Base-by-base conservation (phyloP, 2,113 vertebrate genomes). In the Ascaphus truei region DNA sequence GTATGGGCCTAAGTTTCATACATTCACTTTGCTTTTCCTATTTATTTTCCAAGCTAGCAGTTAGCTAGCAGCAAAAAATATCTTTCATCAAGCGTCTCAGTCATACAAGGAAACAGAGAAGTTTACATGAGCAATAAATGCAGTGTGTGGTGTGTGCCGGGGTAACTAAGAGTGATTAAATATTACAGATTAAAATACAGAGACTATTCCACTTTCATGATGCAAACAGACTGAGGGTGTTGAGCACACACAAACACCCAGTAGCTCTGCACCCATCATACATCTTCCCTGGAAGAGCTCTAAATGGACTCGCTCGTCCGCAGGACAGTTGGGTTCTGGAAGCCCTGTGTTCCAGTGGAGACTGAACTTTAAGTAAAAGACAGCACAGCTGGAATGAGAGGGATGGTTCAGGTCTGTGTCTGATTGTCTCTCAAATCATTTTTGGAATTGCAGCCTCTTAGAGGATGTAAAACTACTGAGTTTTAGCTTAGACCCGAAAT, bases 91-190 rank as follows among this genome's bases (percentile, higher is more conserved):
- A 29, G 41, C 31, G 29, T 68, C 61, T 61, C 31, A 29, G 22
- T 36, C 12, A 48, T n/a, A 41, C 31, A 52, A 61, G 57, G 67
- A 71, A 68, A 61, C 45, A 71, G 47, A 71, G 47, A 52, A 23
- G 22, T 68, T 68, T 18, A 68, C 45, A 52, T 52, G 16, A 52
- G 41, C 33, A 34, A 52, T 71, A 61, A 60, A 61, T 61, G 67
- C 34, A 61, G 31, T 15, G 22, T 51, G 60, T 61, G 43, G 43
- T 52, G 55, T 63, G 61, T 51, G 67, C 52, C 45, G 52, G 56
- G 52, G 67, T 71, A 71, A 71, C 67, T 71, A 71, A 30, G 22
- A 61, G 67, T 71, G 67, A 57, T 71, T 71, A 71, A 71, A 71
- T 71, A 71, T 61, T 69, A 60, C 66, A 69, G 39, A 71, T 52